phyloP scores from a whole-genome alignment of 2,113 vertebrate genomes.

The Hystrix cristata region DNA sequence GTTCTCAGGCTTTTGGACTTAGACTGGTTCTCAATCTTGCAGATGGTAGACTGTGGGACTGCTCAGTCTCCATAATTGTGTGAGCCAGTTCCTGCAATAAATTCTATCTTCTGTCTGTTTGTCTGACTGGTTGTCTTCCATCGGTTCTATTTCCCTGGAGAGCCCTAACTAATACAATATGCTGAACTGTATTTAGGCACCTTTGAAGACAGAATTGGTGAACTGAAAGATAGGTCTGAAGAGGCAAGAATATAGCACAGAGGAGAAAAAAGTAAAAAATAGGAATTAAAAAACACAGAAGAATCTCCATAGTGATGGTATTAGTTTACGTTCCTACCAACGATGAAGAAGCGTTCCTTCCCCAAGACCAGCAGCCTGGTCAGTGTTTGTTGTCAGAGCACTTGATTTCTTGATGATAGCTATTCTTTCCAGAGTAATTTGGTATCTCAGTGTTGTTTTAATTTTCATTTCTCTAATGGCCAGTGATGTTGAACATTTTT shows the following conservation, averaged over 20 bases:
- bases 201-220: conserved; percentile 3
- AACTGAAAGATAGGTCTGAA: conserved; percentile 10
- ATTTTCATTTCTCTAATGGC: background rate
- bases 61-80: background rate
- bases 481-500: background rate
- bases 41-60: background rate
- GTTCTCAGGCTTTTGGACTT: background rate
- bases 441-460: background rate
- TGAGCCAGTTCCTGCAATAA: background rate
- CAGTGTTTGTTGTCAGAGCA: background rate
- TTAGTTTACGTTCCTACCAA: background rate
- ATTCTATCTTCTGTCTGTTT: background rate
- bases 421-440: background rate
- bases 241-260: background rate
- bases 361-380: background rate
- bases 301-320: background rate
- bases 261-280: background rate
- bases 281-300: background rate
- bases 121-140: background rate
- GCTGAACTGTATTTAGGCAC: background rate
- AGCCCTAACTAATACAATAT: background rate
- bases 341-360: background rate
- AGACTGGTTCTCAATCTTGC: background rate
- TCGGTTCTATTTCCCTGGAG: background rate
- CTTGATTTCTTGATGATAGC: background rate